These are phyloP conservation scores for Campoplex capitator DNA, from an alignment of 2,888 invertebrate species.

Conservation along the genomic window DNA sequence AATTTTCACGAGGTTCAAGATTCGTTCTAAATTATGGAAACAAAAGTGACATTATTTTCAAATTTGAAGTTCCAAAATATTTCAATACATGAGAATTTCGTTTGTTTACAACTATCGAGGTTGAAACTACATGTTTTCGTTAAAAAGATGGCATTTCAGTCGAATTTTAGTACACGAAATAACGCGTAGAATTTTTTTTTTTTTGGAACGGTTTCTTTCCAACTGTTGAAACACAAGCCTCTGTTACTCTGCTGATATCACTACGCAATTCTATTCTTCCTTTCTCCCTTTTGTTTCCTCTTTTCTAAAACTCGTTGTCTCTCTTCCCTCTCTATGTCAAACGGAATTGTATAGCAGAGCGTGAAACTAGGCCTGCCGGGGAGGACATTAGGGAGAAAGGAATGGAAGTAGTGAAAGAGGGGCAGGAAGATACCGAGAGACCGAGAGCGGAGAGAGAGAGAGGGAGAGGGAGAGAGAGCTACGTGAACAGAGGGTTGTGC, in stretches of 20 bases:
- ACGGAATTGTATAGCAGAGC: conserved; percentile 67
- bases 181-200: neutral
- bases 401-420: conserved; percentile 16
- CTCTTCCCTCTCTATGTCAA: conserved; percentile 21
- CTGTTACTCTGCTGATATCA: conserved; percentile 43
- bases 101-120: no score
- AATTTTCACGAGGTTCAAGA: neutral
- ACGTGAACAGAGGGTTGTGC: conserved; percentile 25
- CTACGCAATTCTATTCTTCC: conserved; percentile 44
- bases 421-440: neutral
- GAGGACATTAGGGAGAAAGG: conserved; percentile 40
- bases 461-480: neutral
- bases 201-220: neutral
- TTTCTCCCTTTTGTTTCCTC: conserved; percentile 28
- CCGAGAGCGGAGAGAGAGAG: neutral
- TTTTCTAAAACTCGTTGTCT: conserved; percentile 8
- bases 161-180: neutral
- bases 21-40: no score
- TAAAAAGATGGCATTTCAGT: neutral
- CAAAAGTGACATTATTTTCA: no score
- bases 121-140: neutral
- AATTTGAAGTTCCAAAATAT: no score
- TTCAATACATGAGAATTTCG: no score
- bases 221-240: conserved; percentile 15
- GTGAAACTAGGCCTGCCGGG: conserved; percentile 61